Conservation (phyloP, 2,797 vertebrate genomes). For the Spea hammondii region DNA sequence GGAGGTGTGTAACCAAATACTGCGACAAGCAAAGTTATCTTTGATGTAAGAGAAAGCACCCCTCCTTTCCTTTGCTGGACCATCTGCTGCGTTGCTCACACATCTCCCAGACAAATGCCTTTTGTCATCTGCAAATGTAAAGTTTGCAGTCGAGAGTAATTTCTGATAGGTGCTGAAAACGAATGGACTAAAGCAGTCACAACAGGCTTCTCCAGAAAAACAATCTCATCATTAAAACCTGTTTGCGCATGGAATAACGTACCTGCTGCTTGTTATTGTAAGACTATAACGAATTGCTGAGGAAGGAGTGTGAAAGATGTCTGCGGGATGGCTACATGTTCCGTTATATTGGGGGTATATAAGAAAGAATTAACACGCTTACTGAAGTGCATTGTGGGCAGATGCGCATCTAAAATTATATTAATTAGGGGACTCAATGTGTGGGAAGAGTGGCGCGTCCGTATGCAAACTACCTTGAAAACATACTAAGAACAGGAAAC, state of each 20-base stretch:
- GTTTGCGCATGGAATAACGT: background rate
- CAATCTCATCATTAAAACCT: background rate
- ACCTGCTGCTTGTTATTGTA: too few relatives aligned
- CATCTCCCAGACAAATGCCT: constrained; percentile 15
- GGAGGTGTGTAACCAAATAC: constrained; percentile 9
- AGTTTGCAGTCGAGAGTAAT: constrained; percentile 35
- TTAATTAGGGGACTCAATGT: too few relatives aligned
- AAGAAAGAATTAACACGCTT: too few relatives aligned
- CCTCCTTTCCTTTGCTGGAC: constrained; percentile 31
- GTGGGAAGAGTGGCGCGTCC: too few relatives aligned
- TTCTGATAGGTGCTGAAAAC: constrained; percentile 34
- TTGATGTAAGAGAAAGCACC: background rate
- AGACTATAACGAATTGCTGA: too few relatives aligned
- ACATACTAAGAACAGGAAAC: too few relatives aligned
- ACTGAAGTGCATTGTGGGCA: too few relatives aligned
- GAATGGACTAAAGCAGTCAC: constrained; percentile 24
- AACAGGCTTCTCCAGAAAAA: background rate
- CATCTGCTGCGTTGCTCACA: constrained; percentile 1
- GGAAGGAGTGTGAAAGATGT: too few relatives aligned
- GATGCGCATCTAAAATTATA: too few relatives aligned
- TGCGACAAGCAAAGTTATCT: constrained; percentile 29
- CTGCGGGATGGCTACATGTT: too few relatives aligned
- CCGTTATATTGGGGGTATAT: too few relatives aligned
- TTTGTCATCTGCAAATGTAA: constrained; percentile 2
- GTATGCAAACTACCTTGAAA: too few relatives aligned